Evolutionary conservation across 2,797 vertebrate genomes (phyloP).

Genomic region (Somateria mollissima): DNA sequence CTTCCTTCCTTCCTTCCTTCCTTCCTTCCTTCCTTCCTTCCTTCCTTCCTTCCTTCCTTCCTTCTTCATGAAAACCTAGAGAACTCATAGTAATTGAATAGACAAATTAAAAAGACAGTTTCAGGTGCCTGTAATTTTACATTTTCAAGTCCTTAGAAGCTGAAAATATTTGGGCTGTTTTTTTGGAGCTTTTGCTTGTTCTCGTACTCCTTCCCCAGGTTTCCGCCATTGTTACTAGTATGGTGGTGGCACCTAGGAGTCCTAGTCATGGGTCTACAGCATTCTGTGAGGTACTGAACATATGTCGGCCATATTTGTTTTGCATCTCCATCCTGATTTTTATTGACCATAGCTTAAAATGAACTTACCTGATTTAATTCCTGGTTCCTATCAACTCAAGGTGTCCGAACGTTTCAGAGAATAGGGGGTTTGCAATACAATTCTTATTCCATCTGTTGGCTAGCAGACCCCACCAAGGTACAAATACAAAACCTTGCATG

Average conservation of each 20-base stretch:
- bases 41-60: too few relatives aligned
- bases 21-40: neutral
- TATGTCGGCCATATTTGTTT: neutral
- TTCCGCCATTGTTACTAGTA: neutral
- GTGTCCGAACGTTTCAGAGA: neutral
- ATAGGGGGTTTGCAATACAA: accelerated
- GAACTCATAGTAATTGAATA: neutral
- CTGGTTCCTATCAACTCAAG: neutral
- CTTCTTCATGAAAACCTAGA: neutral
- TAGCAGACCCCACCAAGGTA: neutral
- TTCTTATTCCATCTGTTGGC: neutral
- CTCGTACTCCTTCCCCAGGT: neutral
- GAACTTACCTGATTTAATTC: neutral
- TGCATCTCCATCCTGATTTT: neutral
- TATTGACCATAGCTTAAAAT: neutral
- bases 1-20: neutral
- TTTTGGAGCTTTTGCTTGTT: neutral
- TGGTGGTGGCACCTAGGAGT: neutral
- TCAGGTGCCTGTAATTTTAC: neutral
- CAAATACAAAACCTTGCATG: neutral
- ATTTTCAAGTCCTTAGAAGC: neutral
- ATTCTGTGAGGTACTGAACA: neutral
- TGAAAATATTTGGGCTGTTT: neutral
- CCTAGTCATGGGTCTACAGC: neutral
- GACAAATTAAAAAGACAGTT: constrained; percentile 22